These are phyloP conservation scores for Panagrolaimus sp. DNA, from an alignment of 1,140 invertebrate species.

Conservation along the genomic window DNA sequence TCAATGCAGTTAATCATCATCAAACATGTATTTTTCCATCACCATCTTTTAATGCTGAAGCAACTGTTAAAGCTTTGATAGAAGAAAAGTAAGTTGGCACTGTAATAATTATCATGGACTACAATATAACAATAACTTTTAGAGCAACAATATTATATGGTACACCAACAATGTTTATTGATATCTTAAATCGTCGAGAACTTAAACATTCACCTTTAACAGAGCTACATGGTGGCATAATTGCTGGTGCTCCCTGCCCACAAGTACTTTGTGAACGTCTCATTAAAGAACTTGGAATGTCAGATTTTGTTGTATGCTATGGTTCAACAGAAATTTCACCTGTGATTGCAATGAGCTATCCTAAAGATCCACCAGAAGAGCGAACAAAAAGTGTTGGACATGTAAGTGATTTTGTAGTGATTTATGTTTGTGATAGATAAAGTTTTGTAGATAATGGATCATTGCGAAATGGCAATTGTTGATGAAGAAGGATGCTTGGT, in stretches of 20 bases:
- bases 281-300: slow-evolving; percentile 52
- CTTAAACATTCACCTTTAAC: slow-evolving; percentile 46
- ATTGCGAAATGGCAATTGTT: slow-evolving; percentile 73
- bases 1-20: slow-evolving; percentile 64
- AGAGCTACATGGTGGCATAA: slow-evolving; percentile 59
- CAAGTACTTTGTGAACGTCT: slow-evolving; percentile 63
- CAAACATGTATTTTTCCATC: slow-evolving; percentile 69
- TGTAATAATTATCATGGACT: neutral
- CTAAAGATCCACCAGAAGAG: too few species aligned
- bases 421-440: slow-evolving; percentile 59
- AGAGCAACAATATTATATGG: slow-evolving; percentile 76
- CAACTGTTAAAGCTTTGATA: slow-evolving; percentile 62
- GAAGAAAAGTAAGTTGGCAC: slow-evolving; percentile 56
- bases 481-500: slow-evolving; percentile 69
- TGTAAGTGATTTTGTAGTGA: too few species aligned
- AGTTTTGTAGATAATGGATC: slow-evolving; percentile 71
- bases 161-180: slow-evolving; percentile 88
- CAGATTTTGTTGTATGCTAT: too few species aligned
- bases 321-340: too few species aligned
- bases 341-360: too few species aligned
- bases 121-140: slow-evolving; percentile 18
- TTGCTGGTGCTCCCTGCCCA: slow-evolving; percentile 72
- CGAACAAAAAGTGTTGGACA: too few species aligned
- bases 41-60: slow-evolving; percentile 67
- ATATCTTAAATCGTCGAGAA: slow-evolving; percentile 65